Base-by-base conservation (phyloP, 2,113 vertebrate genomes). In the Anolis sagrei region DNA sequence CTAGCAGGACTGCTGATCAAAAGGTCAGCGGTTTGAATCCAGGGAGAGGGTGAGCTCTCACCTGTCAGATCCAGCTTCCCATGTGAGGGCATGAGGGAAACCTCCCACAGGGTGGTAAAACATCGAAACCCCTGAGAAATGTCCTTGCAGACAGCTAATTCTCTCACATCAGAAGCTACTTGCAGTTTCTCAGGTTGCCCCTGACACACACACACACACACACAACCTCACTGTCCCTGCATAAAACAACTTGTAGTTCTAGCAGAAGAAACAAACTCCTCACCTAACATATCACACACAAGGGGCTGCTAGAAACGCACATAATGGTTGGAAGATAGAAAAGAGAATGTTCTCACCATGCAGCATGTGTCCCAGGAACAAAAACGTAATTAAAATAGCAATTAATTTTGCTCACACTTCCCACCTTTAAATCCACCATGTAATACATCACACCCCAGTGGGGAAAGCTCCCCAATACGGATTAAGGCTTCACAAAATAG, bases 301-400 rank as follows among this genome's bases (percentile, higher is more conserved):
- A 79, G 18, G 61, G 89, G 10, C 11, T 79, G 32, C 32, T 90
- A 69, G 39, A 87, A 89, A 89, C 79, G 74, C 62, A 69, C 90
- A 89, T 70, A 89, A 44, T 0, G 88, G 83, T 82, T 82, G 62
- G 23, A 1, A 18, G 39, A 62, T 70, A 14, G 83, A 75, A 89
- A 89, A 83, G 76, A 66, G 51, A 84, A 58, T 88, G 86, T 87
- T 84, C 85, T 84, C 77, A 79, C 29, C 23, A 82, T 1, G 34
- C 0, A 83, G 85, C 0, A 82, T 81, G 16, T 79, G n/a, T 80
- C 88, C 64, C 86, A 81, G 69, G 70, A 75, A 89, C 85, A 91
- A 88, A 66, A 25, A 89, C 90, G 79, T 82, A 90, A 92, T 89
- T 77, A 90, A 82, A 89, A 72, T 44, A 58, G 73, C 27, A 85